Conservation (phyloP, 2,888 invertebrate species). For the Nemoura dubitans region DNA sequence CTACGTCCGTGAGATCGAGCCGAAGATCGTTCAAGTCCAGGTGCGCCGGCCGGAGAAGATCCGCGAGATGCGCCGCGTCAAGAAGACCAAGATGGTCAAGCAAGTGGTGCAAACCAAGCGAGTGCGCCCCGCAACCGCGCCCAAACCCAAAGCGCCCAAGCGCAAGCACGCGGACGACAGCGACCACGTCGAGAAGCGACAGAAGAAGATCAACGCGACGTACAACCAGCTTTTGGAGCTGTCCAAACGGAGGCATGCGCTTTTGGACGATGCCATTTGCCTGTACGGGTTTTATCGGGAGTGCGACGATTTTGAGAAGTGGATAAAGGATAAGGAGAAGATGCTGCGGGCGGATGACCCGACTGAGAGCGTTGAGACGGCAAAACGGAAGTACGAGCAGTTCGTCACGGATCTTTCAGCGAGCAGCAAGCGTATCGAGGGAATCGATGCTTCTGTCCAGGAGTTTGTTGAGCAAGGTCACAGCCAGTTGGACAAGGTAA, state of each 20-base stretch:
- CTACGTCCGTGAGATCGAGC: conserved; percentile 92
- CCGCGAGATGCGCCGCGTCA: conserved; percentile 83
- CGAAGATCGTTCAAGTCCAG: conserved; percentile 79
- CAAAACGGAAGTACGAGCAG: conserved; percentile 95
- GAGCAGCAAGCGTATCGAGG: conserved; percentile 89
- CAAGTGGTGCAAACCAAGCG: conserved; percentile 83
- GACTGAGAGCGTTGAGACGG: conserved; percentile 89
- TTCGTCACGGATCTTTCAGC: conserved; percentile 95
- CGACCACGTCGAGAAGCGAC: conserved; percentile 82
- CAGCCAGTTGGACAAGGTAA: conserved; percentile 77
- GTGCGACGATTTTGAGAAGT: conserved; percentile 96
- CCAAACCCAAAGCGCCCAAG: conserved; percentile 54
- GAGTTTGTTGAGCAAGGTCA: conserved; percentile 87
- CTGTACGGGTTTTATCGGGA: conserved; percentile 94
- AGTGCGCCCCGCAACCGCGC: conserved; percentile 40
- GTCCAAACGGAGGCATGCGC: conserved; percentile 75
- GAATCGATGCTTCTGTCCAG: conserved; percentile 86
- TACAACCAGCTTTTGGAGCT: conserved; percentile 81
- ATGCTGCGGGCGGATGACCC: conserved; percentile 84
- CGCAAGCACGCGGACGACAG: conserved; percentile 66
- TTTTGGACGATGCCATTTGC: conserved; percentile 91
- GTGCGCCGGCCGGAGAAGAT: conserved; percentile 87
- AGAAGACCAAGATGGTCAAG: conserved; percentile 87
- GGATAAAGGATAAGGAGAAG: conserved; percentile 96
- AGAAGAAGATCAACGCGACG: conserved; percentile 80